Base-by-base conservation (phyloP, 1,140 invertebrate genomes). In the Himalopsyche phryganea region DNA sequence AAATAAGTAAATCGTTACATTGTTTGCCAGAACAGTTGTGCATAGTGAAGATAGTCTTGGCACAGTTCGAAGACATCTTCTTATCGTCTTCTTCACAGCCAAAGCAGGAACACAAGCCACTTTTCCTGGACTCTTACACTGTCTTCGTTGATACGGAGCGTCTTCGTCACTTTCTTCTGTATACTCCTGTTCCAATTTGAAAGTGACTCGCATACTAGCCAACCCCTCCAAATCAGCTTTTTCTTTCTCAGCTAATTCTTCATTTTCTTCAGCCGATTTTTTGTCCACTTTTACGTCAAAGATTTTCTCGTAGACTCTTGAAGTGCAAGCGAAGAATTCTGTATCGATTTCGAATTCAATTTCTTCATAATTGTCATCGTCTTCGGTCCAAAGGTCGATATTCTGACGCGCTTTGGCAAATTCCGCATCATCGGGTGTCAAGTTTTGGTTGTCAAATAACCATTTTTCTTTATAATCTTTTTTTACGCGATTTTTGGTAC, bases 11-110 rank as follows among this genome's bases (percentile, higher is more conserved):
- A 49, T 48, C 48, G 17, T 60, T 63, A 66, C 65, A 61, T 63
- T 60, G 52, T 66, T 44, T 11, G 60, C 65, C 28, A 66, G 28
- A 14, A 66, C 46, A 2, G 61, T 66, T 10, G 65, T 63, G 52
- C 65, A 66, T 1, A 66, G 50, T 6, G 57, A 55, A 1, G 61
- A 46, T 14, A 66, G 32, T 35, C 40, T 57, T 5, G 65, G 58
- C 11, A 66, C 47, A 1, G 15, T 15, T 9, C 52, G 36, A n/a
- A 53, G 46, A 38, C 58, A 58, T 54, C 55, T 20, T 28, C 23
- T 3, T 28, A 51, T 15, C 5, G 50, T 15, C 58, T 55, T 66
- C 49, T 61, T 66, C 20, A 45, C 54, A 1, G 20, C 44, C 32
- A 61, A 33, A 4, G 61, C 61, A 33, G 57, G 58, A 18, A 60